Conservation (phyloP, 1,140 invertebrate genomes). For the Sitophilus oryzae region DNA sequence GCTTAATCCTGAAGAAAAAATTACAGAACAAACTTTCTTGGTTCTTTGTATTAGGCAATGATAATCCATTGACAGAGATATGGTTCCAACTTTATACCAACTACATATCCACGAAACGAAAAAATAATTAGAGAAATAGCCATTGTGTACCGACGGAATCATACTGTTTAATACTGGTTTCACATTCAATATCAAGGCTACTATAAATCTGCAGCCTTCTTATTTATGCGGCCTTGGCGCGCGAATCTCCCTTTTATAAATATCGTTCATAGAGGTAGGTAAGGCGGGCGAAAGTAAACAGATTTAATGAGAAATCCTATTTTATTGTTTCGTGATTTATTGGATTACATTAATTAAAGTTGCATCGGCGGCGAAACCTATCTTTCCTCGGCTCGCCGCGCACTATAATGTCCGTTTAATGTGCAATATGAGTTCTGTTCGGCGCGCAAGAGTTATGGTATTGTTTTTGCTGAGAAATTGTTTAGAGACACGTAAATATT, state of each 20-base stretch:
- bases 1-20: too few relatives aligned
- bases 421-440: background rate
- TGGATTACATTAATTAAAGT: constrained; percentile 26
- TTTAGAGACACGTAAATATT: background rate
- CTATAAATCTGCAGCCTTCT: constrained; percentile 19
- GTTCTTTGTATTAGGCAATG: too few relatives aligned
- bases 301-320: constrained; percentile 24
- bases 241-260: constrained; percentile 20
- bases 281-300: constrained; percentile 15
- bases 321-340: constrained; percentile 24
- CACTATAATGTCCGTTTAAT: background rate
- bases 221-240: constrained; percentile 24
- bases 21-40: too few relatives aligned
- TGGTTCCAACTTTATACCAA: too few relatives aligned
- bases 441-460: background rate
- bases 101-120: too few relatives aligned
- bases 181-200: constrained; percentile 27
- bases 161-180: constrained; percentile 27
- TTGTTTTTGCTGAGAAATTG: background rate
- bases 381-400: constrained; percentile 6
- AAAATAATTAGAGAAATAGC: background rate
- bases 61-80: too few relatives aligned
- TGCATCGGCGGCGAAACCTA: constrained; percentile 21
- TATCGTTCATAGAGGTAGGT: constrained; percentile 22
- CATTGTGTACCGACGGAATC: constrained; percentile 1